Percentiles rank a stretch among this genome's conserved stretches.
Conservation (phyloP, 2,888 invertebrate species). For the Chamaedrilus cognettii region DNA sequence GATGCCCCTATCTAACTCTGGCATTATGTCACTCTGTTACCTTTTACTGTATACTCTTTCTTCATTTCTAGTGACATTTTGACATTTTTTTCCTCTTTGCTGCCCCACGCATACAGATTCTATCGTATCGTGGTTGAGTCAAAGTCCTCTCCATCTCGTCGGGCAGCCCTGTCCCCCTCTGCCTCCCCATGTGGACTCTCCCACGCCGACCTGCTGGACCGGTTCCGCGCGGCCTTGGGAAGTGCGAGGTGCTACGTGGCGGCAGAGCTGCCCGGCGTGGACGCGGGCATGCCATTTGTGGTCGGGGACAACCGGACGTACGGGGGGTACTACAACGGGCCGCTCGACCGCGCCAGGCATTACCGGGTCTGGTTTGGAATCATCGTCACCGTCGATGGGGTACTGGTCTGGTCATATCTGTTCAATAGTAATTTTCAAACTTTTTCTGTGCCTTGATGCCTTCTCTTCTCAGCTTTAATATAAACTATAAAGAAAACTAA, state of each 20-base stretch:
- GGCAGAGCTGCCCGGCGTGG: conserved; percentile 72
- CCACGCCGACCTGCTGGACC: conserved; percentile 57
- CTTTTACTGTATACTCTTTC: too few relatives aligned
- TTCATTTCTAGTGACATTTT: too few relatives aligned
- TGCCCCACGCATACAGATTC: conserved; percentile 46
- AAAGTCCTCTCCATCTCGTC: neutral
- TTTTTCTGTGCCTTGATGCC: too few relatives aligned
- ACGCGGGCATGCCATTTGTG: conserved; percentile 71
- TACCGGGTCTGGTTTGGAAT: conserved; percentile 73
- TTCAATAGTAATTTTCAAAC: too few relatives aligned
- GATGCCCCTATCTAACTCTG: too few relatives aligned
- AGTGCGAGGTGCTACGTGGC: conserved; percentile 80
- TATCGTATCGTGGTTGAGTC: conserved; percentile 48
- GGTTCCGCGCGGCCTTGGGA: conserved; percentile 69
- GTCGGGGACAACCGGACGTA: conserved; percentile 79
- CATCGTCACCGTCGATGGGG: conserved; percentile 71
- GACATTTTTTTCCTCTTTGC: neutral
- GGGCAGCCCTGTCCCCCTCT: neutral
- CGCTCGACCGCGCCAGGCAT: conserved; percentile 68
- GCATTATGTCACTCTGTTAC: too few relatives aligned
- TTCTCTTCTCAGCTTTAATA: too few relatives aligned
- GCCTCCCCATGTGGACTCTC: conserved; percentile 32
- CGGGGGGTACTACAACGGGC: conserved; percentile 79
- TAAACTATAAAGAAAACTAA: too few relatives aligned
- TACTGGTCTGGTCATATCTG: conserved; percentile 49